Conservation (phyloP, 2,113 vertebrate species). For the Podilymbus podiceps region DNA sequence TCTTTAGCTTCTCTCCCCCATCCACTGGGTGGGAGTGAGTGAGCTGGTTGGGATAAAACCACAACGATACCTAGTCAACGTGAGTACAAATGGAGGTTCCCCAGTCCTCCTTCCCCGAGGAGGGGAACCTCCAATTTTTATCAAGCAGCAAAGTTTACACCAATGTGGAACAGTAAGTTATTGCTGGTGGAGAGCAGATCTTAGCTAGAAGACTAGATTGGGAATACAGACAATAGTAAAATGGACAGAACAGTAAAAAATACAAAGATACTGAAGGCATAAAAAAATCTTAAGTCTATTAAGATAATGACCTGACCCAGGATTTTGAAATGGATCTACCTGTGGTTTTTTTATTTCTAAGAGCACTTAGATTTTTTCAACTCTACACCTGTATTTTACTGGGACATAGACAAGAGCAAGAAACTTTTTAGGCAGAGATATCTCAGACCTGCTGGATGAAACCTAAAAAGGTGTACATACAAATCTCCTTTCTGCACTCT, state of each 20-base stretch:
- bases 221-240: background rate
- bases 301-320: background rate
- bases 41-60: rapidly evolving
- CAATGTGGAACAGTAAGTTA: background rate
- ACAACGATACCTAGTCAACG: rapidly evolving
- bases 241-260: background rate
- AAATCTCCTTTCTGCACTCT: background rate
- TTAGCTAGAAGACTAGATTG: background rate
- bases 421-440: background rate
- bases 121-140: background rate
- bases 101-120: background rate
- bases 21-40: rapidly evolving
- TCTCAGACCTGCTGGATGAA: background rate
- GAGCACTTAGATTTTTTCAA: background rate
- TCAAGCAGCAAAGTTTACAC: background rate
- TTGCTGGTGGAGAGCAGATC: background rate
- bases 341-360: background rate
- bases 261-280: background rate
- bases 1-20: rapidly evolving
- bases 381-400: background rate
- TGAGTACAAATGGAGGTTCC: background rate
- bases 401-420: background rate
- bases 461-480: background rate
- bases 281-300: background rate
- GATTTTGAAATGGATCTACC: background rate